Evolutionary conservation across 2,888 invertebrate genomes (phyloP).

Genomic region (Helicoverpa assulta): DNA sequence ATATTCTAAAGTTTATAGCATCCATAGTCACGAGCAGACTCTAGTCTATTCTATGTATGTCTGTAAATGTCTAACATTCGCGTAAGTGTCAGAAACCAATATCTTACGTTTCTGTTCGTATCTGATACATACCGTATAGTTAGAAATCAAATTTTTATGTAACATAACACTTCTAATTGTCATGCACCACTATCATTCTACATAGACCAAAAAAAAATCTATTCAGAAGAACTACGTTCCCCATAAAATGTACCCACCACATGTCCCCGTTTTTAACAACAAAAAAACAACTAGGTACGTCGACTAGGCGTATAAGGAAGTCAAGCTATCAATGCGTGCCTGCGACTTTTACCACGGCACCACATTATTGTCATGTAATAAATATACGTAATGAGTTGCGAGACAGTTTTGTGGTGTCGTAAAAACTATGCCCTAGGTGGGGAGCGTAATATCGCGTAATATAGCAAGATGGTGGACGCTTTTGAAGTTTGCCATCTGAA

Average conservation of each 20-base stretch:
- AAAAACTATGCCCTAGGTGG: slow-evolving; percentile 27
- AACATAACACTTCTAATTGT: no score
- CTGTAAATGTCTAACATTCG: no score
- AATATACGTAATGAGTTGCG: slow-evolving; percentile 54
- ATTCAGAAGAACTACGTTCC: slow-evolving; percentile 15
- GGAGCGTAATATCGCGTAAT: not conserved
- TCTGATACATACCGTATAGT: no score
- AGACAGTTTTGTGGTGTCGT: slow-evolving; percentile 24
- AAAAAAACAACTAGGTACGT: slow-evolving; percentile 22
- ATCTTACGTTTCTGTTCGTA: no score
- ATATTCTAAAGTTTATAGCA: no score
- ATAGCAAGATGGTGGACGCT: no score
- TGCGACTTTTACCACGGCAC: slow-evolving; percentile 54
- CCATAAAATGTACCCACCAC: not conserved
- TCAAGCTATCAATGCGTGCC: slow-evolving; percentile 23
- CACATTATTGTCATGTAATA: slow-evolving; percentile 64
- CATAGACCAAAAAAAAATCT: slow-evolving; percentile 4
- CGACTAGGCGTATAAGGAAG: slow-evolving; percentile 46
- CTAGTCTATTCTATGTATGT: no score
- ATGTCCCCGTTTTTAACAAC: slow-evolving; percentile 19
- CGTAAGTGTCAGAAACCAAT: no score
- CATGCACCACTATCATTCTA: slow-evolving; percentile 3
- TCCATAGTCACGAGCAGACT: no score
- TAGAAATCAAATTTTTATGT: no score
- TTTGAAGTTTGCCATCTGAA: no score